Evolutionary conservation across 2,888 invertebrate genomes (phyloP).

Genomic region (Hydrotaea cyrtoneurina): DNA sequence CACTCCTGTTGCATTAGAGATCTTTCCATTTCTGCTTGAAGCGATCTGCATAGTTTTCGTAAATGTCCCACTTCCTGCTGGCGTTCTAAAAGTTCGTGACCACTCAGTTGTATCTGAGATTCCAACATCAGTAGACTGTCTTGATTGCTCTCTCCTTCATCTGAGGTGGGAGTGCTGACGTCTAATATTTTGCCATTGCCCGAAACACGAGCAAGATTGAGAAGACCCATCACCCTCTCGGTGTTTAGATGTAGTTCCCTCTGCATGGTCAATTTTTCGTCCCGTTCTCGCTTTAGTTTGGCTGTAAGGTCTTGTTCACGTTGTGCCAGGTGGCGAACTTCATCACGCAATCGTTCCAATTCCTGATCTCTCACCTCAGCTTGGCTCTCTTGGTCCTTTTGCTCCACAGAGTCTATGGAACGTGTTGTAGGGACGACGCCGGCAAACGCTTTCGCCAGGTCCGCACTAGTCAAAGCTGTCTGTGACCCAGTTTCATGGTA

Average conservation of each 20-base stretch:
- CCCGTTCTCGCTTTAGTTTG: constrained; percentile 85
- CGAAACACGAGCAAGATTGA: constrained; percentile 79
- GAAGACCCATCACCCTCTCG: constrained; percentile 85
- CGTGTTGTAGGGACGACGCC: constrained; percentile 81
- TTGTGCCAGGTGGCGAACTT: constrained; percentile 83
- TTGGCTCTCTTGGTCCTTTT: constrained; percentile 83
- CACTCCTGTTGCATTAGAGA: constrained; percentile 86
- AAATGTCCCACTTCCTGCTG: constrained; percentile 88
- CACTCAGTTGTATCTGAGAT: constrained; percentile 87
- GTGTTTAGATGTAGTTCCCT: constrained; percentile 89
- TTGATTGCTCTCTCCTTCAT: constrained; percentile 82
- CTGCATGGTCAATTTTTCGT: constrained; percentile 88
- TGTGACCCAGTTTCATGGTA: constrained; percentile 91
- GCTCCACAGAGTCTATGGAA: constrained; percentile 81
- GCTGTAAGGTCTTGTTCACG: constrained; percentile 84
- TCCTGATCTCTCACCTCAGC: constrained; percentile 85
- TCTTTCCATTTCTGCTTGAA: constrained; percentile 87
- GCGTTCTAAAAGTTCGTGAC: constrained; percentile 88
- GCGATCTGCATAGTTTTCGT: constrained; percentile 85
- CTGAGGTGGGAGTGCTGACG: constrained; percentile 80
- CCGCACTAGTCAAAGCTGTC: constrained; percentile 87
- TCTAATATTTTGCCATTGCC: constrained; percentile 68
- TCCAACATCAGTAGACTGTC: constrained; percentile 90
- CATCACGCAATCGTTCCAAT: constrained; percentile 83
- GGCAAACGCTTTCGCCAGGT: constrained; percentile 87